Base-by-base conservation (phyloP, 2,113 vertebrate species). In the Dicrurus megarhynchus region DNA sequence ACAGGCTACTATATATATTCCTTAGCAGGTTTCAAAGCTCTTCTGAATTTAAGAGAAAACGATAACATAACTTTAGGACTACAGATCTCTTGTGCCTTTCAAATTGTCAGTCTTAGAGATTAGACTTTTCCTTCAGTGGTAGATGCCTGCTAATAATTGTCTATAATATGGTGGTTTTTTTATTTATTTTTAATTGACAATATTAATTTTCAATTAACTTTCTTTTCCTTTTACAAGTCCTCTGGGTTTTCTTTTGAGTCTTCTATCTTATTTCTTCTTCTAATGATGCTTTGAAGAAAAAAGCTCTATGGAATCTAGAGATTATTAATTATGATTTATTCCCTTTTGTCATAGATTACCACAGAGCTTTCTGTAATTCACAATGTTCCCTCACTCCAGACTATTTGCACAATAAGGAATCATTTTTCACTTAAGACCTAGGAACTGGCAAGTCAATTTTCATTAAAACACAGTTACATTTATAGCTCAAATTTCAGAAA, bases 291-390 rank as follows among this genome's bases (percentile, higher is more conserved):
- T 60, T 47, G 27, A 5, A 35, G 57, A 74, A 33, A 44, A 27
- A 37, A 23, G 2, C 14, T 46, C 11, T 41, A 6, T 52, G 46
- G 21, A 82, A 37, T 67, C 11, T 63, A 55, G 42, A 88, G 22
- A 67, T 79, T 88, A 49, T 57, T 78, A 93, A 89, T 90, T 82
- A 89, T 47, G 15, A 81, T 83, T 70, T 92, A 78, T 93, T 87
- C 57, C 41, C 8, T 65, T 90, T 89, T 68, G 37, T 44, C 42
- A 85, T 22, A 63, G 44, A 75, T 77, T 22, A 69, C 27, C n/a
- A 41, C 14, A 64, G 30, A 57, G 6, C 8, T 49, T 60, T 76
- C 57, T 77, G 52, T 57, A 78, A 44, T 55, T 93, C 19, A 50
- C 27, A 30, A 8, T 15, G 21, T 57, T 92, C 16, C 13, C 14